Conservation (phyloP, 2,113 vertebrate genomes). For the Oxyura jamaicensis region DNA sequence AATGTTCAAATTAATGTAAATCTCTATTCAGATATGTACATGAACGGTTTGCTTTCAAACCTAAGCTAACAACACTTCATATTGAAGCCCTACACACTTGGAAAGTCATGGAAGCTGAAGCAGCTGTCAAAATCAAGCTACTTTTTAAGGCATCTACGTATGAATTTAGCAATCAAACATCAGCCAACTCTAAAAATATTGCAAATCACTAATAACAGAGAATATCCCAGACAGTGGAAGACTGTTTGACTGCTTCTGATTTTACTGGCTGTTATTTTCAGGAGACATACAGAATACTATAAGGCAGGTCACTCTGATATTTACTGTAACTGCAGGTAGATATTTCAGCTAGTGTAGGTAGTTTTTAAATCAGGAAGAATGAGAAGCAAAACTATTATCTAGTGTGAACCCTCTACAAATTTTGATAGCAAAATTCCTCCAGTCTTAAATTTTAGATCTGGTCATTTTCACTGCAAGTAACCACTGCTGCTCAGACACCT, state of each 20-base stretch:
- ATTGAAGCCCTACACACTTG: not conserved
- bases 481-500: not conserved
- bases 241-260: not conserved
- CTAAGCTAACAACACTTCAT: not conserved
- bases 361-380: not conserved
- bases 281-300: not conserved
- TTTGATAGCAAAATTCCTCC: not conserved
- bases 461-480: not conserved
- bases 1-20: not conserved
- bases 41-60: not conserved
- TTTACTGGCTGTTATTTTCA: not conserved
- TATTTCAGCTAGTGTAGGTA: not conserved
- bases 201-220: not conserved
- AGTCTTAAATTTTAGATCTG: not conserved
- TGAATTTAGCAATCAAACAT: not conserved
- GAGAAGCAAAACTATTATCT: not conserved
- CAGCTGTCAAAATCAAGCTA: not conserved
- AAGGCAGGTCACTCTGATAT: not conserved
- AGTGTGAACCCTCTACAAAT: not conserved
- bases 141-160: not conserved
- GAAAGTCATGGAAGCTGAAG: not conserved
- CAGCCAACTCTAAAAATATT: not conserved
- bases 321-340: not conserved
- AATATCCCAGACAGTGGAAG: not conserved
- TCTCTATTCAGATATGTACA: not conserved